A percentile compares a stretch with the other conserved stretches of the same genome.
These are phyloP conservation scores for Psammodynastes pulverulentus DNA, from an alignment of 2,113 vertebrate species.

Conservation along the genomic window DNA sequence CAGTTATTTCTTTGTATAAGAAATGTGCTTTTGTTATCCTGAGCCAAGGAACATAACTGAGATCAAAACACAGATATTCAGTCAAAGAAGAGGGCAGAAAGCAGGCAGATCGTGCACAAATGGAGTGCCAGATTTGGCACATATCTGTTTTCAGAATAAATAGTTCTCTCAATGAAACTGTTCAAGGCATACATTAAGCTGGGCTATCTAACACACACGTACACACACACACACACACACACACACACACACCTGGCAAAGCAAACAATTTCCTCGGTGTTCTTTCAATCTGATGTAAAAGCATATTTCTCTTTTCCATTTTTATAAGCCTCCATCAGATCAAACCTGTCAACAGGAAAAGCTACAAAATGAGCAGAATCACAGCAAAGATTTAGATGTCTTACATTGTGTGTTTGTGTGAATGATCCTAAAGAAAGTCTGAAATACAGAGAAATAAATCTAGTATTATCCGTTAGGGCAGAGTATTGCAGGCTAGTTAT, in stretches of 20 bases:
- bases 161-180: background rate
- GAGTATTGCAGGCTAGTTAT: constrained; percentile 13
- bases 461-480: background rate
- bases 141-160: constrained; percentile 11
- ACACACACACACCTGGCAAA: background rate
- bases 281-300: constrained; percentile 12
- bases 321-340: constrained; percentile 15
- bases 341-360: constrained; percentile 32
- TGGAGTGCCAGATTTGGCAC: background rate
- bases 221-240: background rate
- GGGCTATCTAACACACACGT: background rate
- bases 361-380: constrained; percentile 42
- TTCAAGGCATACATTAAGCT: constrained; percentile 19
- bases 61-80: constrained; percentile 22
- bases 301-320: constrained; percentile 35
- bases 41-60: constrained; percentile 3
- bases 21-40: constrained; percentile 20
- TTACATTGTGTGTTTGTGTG: background rate
- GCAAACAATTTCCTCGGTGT: background rate
- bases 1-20: constrained; percentile 18
- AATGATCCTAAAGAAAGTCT: constrained; percentile 18
- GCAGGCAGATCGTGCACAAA: background rate
- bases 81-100: background rate
- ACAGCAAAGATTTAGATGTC: constrained; percentile 16
- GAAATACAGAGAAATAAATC: background rate